phyloP scores from a whole-genome alignment of 2,888 invertebrate species.

The Eueremaeus valkanovi region DNA sequence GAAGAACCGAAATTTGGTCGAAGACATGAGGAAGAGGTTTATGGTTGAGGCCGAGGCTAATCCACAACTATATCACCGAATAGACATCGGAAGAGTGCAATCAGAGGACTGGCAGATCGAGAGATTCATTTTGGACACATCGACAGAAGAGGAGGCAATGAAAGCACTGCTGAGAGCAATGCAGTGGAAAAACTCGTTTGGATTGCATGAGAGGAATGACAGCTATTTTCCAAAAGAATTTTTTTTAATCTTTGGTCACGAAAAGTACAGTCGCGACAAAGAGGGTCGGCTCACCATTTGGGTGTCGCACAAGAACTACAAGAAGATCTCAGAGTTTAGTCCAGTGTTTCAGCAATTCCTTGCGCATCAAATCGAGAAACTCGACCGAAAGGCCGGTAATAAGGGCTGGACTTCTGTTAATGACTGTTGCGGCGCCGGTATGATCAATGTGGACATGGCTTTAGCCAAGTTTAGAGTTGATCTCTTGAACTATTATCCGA shows the following conservation, averaged over 20 bases:
- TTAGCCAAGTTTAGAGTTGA: slow-evolving; percentile 10
- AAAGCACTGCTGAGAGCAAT: slow-evolving; percentile 19
- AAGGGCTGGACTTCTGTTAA: slow-evolving; percentile 26
- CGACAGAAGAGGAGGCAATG: slow-evolving; percentile 26
- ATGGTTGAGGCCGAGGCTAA: slow-evolving; percentile 5
- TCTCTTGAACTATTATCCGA: slow-evolving; percentile 14
- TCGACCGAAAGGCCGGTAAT: slow-evolving; percentile 32
- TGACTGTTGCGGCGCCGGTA: slow-evolving; percentile 13
- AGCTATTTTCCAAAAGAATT: slow-evolving; percentile 39
- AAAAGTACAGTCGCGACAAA: slow-evolving; percentile 31
- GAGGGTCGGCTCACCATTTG: slow-evolving; percentile 28
- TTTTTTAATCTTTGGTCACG: slow-evolving; percentile 14
- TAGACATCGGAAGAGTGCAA: slow-evolving; percentile 36
- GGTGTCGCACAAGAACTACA: neutral
- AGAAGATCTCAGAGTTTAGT: neutral
- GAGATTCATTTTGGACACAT: slow-evolving; percentile 18
- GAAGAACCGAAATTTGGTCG: neutral
- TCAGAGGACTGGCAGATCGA: slow-evolving; percentile 38
- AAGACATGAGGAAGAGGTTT: neutral
- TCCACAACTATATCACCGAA: slow-evolving; percentile 25
- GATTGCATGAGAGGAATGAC: slow-evolving; percentile 34
- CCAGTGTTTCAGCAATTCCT: slow-evolving; percentile 3
- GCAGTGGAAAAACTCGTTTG: slow-evolving; percentile 39
- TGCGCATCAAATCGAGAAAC: slow-evolving; percentile 22
- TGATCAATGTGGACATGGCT: slow-evolving; percentile 28